A percentile compares a stretch with the other conserved stretches of the same genome.
Conservation (phyloP, 2,888 invertebrate genomes). For the Allophyes oxyacanthae region DNA sequence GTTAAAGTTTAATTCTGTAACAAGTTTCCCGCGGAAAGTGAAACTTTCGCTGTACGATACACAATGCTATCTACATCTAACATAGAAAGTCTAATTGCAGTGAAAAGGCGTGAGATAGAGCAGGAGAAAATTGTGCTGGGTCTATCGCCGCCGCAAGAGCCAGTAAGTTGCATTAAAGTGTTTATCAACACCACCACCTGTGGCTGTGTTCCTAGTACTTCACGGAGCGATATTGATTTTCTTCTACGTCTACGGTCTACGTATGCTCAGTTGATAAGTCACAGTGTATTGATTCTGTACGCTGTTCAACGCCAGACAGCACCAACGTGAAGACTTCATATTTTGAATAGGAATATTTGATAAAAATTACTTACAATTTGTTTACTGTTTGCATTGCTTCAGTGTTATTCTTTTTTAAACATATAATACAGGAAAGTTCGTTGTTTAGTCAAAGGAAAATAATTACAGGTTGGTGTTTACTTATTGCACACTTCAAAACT, state of each 20-base stretch:
- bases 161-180: slow-evolving; percentile 40
- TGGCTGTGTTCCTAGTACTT: slow-evolving; percentile 54
- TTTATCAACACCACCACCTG: slow-evolving; percentile 62
- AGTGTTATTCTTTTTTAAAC: slow-evolving; percentile 5
- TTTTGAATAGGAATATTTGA: slow-evolving; percentile 1
- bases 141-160: slow-evolving; percentile 54
- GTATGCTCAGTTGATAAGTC: slow-evolving; percentile 47
- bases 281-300: slow-evolving; percentile 58
- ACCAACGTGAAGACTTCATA: slow-evolving; percentile 4
- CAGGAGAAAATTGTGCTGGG: slow-evolving; percentile 80
- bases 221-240: slow-evolving; percentile 64
- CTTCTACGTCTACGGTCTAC: slow-evolving; percentile 21
- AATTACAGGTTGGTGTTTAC: slow-evolving; percentile 44
- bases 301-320: slow-evolving; percentile 17
- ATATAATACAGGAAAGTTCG: background rate
- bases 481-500: slow-evolving; percentile 18
- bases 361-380: background rate
- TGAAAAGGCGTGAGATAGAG: slow-evolving; percentile 83
- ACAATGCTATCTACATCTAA: slow-evolving; percentile 80
- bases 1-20: slow-evolving; percentile 12
- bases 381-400: background rate
- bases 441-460: slow-evolving; percentile 5
- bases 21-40: slow-evolving; percentile 65
- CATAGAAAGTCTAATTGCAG: slow-evolving; percentile 83
- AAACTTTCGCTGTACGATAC: slow-evolving; percentile 56